phyloP scores from a whole-genome alignment of 1,140 invertebrate genomes.

The Drosophila triauraria region DNA sequence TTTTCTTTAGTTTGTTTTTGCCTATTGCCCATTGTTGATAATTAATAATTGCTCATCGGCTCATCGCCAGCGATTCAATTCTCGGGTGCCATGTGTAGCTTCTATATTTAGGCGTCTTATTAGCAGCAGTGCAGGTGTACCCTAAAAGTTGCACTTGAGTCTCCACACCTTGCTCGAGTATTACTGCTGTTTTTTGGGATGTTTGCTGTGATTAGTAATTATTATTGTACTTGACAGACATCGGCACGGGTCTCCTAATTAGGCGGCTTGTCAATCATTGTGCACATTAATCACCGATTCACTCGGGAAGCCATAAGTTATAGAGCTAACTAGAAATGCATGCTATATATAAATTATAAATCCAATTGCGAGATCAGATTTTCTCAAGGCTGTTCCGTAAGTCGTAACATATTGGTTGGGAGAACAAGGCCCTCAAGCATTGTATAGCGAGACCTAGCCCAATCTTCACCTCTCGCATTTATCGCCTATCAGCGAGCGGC shows the following conservation, averaged over 20 bases:
- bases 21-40: constrained; percentile 57
- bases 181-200: constrained; percentile 37
- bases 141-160: constrained; percentile 59
- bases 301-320: not conserved
- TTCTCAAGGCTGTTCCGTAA: constrained; percentile 70
- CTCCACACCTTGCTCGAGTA: constrained; percentile 18
- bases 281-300: constrained; percentile 37
- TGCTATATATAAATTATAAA: constrained; percentile 2
- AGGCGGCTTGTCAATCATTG: constrained; percentile 66
- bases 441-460: constrained; percentile 55
- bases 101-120: constrained; percentile 63
- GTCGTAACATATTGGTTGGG: constrained; percentile 77
- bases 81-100: constrained; percentile 50
- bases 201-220: constrained; percentile 67
- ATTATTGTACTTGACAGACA: constrained; percentile 59
- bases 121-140: constrained; percentile 35
- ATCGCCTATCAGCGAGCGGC: fast-evolving
- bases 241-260: constrained; percentile 49
- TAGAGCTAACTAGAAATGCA: not conserved
- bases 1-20: constrained; percentile 27
- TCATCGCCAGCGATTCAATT: constrained; percentile 63
- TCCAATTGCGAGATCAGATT: constrained; percentile 70
- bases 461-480: constrained; percentile 65
- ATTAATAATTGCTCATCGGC: constrained; percentile 76
- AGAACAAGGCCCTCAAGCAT: constrained; percentile 74